Base-by-base conservation (phyloP, 2,888 invertebrate species). In the Torymus tubicola region DNA sequence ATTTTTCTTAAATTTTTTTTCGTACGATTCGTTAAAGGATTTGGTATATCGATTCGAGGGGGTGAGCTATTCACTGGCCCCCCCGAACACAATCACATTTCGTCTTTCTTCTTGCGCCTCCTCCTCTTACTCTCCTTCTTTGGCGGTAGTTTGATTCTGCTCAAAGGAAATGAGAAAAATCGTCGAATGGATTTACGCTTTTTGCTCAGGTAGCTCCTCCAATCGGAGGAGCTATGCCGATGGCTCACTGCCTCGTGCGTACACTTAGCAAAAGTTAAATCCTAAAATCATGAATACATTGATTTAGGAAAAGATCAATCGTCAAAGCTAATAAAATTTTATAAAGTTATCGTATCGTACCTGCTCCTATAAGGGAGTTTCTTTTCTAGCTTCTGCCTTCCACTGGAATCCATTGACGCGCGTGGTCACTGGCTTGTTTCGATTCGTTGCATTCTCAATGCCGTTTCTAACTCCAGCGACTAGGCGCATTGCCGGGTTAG, bases 401-500 rank as follows among this genome's bases (percentile, higher is more conserved):
- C 96, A 95, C 86, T 96, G 96, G 87, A 96, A 95, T 84, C 96
- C 96, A 92, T 96, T 96, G 78, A 89, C 90, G 64, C 89, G 88
- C 52, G 90, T 90, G 65, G 91, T 91, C 69, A 91, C 90, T 78
- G 91, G 89, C 80, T 91, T 91, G 85, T 91, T 91, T 83, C 92
- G 88, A 84, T 91, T 91, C 64, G 92, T 91, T 61, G 92, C 92
- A 86, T 93, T 93, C 87, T 94, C 95, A 57, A 95, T 91, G 82
- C 95, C 95, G 88, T 95, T 95, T 86, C 95, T 93, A 63, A 95
- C 94, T 86, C 95, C 95, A 53, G 94, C 94, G 2, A 96, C 96
- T 81, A 96, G 92, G 85, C 96, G 93, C 93, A 96, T 94, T 76
- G 96, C 96, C 14, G 96, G 96, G 88, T 96, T 96, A 14, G 96